Base-by-base conservation (phyloP, 1,140 invertebrate species). In the Rhyacophila brunnea region DNA sequence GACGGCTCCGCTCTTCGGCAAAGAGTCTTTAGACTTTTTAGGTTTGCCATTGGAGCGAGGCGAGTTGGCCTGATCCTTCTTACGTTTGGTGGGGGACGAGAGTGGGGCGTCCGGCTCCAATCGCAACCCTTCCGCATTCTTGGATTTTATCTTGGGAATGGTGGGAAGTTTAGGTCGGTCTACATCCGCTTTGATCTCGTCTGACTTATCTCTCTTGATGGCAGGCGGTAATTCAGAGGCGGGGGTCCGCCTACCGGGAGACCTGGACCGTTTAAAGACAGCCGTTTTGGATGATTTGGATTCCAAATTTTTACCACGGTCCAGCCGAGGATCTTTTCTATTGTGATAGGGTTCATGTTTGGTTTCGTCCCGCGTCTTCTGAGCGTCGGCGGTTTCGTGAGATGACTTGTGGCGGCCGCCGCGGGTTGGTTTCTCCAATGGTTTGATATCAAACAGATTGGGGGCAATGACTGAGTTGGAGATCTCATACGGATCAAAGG, bases 121-220 rank as follows among this genome's bases (percentile, higher is more conserved):
- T 17, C 19, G 46, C 13, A 46, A 63, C 6, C 68, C 65, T 49
- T 49, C 46, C 36, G 18, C 23, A 13, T 38, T 45, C 47, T 48
- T 52, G 1, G 44, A 67, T 64, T 61, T 65, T 1, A 76, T 67
- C 64, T 76, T 77, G 4, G 77, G 77, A 10, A 77, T 77, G 4
- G 77, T 74, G 6, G 75, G 74, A n/a, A 77, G 65, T 34, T 74
- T 75, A 62, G 67, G 71, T 20, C 72, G 71, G 14, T 65, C 68
- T 47, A 71, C 70, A 14, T 68, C 61, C 5, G 67, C 47, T 40
- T 38, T 36, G 2, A 52, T 38, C 34, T 38, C 40, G 15, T 32
- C 13, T 10, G 35, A 18, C 46, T 50, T 61, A n/a, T 56, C 53
- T 49, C 40, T 58, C 36, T 58, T 62, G 15, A 53, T 15, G n/a